Evolutionary conservation across 2,113 vertebrate genomes (phyloP), one percentile per base, ranked within the genome.

Genomic region (Terrapene triunguis): DNA sequence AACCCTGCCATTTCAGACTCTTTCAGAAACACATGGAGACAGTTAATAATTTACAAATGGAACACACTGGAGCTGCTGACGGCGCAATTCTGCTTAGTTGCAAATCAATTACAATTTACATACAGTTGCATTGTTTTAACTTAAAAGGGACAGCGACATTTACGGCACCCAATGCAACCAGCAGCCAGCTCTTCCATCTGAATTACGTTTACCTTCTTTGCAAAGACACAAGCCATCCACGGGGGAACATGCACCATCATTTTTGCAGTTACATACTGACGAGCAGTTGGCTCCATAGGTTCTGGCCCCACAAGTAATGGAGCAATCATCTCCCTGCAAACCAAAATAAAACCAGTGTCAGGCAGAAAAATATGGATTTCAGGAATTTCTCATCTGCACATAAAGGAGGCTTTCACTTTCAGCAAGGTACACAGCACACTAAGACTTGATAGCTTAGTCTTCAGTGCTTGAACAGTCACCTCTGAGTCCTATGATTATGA

Each of bases 171-270:
- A 32, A n/a, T 4, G 19, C n/a, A 65, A 85, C 69, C 35, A n/a
- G 85, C 10, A 65, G 65, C 8, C 3, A 25, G 25, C 3, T 24
- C 76, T 19, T 80, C 53, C 82, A 89, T 17, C n/a, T 21, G 88
- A 82, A 84, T 93, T 84, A 85, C 85, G 59, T 12, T 94, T 99
- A 99, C 99, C 99, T 99, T 99, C 99, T 97, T 96, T 99, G 98
- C 99, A 99, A 95, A 98, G 96, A 85, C 99, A 99, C 89, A 99
- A 99, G 35, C 99, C 99, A 8, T 99, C 99, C 80, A 99, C 95
- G 0, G 99, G 99, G 89, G 99, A 99, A 96, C 99, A 99, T 24
- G 98, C 91, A 3, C 98, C 99, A 0, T 98, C 98, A 6, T 99
- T 99, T 94, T 98, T 98, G 97, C 99, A 99, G 97, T 98, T 98